phyloP scores from a whole-genome alignment of 2,113 vertebrate genomes.

The Smithornis capensis region DNA sequence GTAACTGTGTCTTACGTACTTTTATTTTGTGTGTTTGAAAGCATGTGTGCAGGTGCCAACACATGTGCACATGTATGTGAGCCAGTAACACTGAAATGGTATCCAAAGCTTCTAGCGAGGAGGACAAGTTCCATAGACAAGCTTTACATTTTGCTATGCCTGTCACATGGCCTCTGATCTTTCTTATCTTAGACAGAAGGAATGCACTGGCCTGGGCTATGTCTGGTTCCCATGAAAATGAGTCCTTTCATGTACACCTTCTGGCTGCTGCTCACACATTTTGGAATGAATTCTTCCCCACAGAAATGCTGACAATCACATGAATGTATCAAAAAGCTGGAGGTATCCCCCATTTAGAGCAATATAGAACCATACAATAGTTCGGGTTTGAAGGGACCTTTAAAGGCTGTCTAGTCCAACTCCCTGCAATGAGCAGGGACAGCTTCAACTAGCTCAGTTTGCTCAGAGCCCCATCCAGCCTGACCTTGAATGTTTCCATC shows the following conservation, averaged over 20 bases:
- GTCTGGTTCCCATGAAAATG: neutral
- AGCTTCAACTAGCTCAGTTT: neutral
- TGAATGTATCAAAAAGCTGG: neutral
- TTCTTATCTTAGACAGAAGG: neutral
- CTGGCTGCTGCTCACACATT: neutral
- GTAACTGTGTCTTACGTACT: fast-evolving
- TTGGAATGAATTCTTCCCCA: neutral
- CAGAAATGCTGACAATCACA: neutral
- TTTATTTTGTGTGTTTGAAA: neutral
- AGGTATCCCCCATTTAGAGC: neutral
- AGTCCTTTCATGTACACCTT: neutral
- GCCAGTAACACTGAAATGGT: neutral
- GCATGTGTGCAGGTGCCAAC: neutral
- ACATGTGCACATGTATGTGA: neutral
- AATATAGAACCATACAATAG: neutral
- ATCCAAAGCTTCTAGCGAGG: neutral
- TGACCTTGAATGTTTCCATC: neutral
- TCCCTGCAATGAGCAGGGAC: neutral
- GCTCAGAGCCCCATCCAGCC: neutral
- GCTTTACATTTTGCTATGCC: neutral
- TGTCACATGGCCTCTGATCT: neutral
- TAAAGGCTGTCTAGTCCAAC: neutral
- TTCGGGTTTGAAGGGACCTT: neutral
- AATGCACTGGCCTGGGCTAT: neutral
- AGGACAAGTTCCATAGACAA: neutral